These are phyloP conservation scores for Sitta europaea DNA, from an alignment of 2,113 vertebrate species.

Conservation along the genomic window DNA sequence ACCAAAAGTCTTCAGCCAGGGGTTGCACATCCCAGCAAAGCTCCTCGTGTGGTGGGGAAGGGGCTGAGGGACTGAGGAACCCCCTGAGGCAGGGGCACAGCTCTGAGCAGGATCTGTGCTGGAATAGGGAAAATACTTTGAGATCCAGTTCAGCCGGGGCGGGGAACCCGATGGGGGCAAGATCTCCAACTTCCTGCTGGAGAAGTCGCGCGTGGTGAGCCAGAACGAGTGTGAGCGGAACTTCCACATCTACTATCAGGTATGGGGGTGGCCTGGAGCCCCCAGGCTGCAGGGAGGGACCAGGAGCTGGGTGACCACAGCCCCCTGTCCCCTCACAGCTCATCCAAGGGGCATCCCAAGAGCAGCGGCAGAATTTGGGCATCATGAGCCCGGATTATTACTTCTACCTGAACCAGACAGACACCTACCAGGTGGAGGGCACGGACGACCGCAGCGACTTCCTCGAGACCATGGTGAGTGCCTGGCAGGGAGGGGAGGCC, in stretches of 20 bases:
- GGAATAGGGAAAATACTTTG: slow-evolving; percentile 93
- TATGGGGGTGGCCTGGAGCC: background rate
- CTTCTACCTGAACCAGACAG: slow-evolving; percentile 93
- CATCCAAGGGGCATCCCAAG: slow-evolving; percentile 84
- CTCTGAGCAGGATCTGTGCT: background rate
- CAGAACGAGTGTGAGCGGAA: slow-evolving; percentile 94
- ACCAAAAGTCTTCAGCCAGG: background rate
- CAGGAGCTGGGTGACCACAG: background rate
- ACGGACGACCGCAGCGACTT: slow-evolving; percentile 90
- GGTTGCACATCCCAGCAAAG: background rate
- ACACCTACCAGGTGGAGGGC: slow-evolving; percentile 92
- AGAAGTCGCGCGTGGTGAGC: slow-evolving; percentile 94
- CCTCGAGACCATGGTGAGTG: slow-evolving; percentile 86
- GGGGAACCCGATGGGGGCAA: slow-evolving; percentile 95
- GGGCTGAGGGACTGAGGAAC: fast-evolving
- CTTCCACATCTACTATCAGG: slow-evolving; percentile 98
- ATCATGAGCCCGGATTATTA: slow-evolving; percentile 93
- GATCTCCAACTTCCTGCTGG: slow-evolving; percentile 96
- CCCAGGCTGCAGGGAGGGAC: fast-evolving
- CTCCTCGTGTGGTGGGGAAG: fast-evolving
- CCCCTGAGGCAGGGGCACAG: fast-evolving
- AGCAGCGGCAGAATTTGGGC: slow-evolving; percentile 87
- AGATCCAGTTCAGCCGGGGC: slow-evolving; percentile 97
- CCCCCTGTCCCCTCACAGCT: slow-evolving; percentile 63
- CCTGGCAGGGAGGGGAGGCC: fast-evolving